Evolutionary conservation across 2,113 vertebrate genomes (phyloP).

Genomic region (Forbesichthys agassizii): DNA sequence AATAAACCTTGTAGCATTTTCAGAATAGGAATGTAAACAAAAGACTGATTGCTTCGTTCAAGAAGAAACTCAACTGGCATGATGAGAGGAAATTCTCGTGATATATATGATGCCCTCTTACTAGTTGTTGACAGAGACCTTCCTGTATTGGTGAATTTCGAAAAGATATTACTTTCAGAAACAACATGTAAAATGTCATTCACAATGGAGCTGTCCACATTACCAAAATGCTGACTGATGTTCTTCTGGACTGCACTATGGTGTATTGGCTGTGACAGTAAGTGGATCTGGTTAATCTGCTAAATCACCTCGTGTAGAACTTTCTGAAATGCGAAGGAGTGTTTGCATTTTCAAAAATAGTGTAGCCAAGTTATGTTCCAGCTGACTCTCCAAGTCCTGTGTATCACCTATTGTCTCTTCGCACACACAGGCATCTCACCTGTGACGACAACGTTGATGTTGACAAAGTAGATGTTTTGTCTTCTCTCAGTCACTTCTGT

Average conservation of each 20-base stretch:
- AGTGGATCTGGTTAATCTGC: conserved; percentile 10
- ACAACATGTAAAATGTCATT: background rate
- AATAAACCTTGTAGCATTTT: too few relatives aligned
- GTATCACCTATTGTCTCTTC: background rate
- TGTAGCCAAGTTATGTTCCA: conserved; percentile 2
- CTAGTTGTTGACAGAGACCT: conserved; percentile 1
- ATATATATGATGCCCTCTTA: background rate
- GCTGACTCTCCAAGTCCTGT: conserved; percentile 4
- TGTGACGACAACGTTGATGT: too few relatives aligned
- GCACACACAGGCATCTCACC: too few relatives aligned
- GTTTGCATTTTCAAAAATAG: conserved; percentile 26
- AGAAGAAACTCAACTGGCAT: background rate
- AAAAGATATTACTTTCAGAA: conserved; percentile 1
- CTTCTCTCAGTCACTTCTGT: too few relatives aligned
- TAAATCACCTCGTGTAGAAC: conserved; percentile 9
- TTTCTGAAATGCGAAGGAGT: background rate
- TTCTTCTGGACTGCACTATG: too few relatives aligned
- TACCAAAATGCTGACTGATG: conserved; percentile 9
- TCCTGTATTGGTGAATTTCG: conserved; percentile 6
- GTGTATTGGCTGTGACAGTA: too few relatives aligned
- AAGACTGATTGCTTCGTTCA: too few relatives aligned
- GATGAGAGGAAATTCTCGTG: conserved; percentile 11
- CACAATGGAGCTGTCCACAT: conserved; percentile 17
- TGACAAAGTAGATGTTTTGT: too few relatives aligned
- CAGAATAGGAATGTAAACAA: too few relatives aligned